Evolutionary conservation across 1,140 invertebrate species (phyloP).

Genomic region (Diachasmimorpha longicaudata): DNA sequence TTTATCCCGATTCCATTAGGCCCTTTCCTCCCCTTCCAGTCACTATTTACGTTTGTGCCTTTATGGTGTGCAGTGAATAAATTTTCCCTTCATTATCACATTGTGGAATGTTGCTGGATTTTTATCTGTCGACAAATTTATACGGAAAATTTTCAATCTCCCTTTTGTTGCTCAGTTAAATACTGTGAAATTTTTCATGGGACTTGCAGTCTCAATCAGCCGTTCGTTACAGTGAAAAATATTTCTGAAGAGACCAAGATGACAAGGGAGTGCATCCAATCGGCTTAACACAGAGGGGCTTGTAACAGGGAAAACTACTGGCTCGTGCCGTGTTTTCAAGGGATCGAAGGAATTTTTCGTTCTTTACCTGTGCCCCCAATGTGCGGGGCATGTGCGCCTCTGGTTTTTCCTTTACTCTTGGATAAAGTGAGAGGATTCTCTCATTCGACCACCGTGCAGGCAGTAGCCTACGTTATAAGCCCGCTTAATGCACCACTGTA

Average conservation of each 20-base stretch:
- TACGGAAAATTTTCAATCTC: background rate
- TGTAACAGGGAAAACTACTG: slow-evolving; percentile 3
- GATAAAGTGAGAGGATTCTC: background rate
- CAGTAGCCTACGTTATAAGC: slow-evolving; percentile 38
- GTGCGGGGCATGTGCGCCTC: background rate
- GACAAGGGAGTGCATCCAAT: slow-evolving; percentile 28
- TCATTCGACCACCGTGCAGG: slow-evolving; percentile 32
- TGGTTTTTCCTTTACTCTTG: background rate
- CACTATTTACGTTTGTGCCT: background rate
- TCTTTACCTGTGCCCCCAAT: slow-evolving; percentile 11
- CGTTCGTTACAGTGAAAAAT: slow-evolving; percentile 7
- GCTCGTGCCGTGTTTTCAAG: slow-evolving; percentile 20
- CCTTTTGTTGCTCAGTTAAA: background rate
- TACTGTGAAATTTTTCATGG: slow-evolving; percentile 12
- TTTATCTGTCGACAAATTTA: background rate
- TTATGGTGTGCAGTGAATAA: background rate
- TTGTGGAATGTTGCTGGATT: background rate
- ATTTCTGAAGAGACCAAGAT: slow-evolving; percentile 22
- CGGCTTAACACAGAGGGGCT: slow-evolving; percentile 24
- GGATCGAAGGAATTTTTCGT: background rate
- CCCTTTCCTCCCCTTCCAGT: background rate
- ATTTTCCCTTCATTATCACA: background rate
- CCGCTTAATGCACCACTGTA: slow-evolving; percentile 36
- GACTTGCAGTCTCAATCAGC: no score
- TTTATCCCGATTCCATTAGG: slow-evolving; percentile 17